Percentiles rank a stretch among this genome's conserved stretches.
Conservation (phyloP, 2,888 invertebrate species). For the Tryphoninae sp. region DNA sequence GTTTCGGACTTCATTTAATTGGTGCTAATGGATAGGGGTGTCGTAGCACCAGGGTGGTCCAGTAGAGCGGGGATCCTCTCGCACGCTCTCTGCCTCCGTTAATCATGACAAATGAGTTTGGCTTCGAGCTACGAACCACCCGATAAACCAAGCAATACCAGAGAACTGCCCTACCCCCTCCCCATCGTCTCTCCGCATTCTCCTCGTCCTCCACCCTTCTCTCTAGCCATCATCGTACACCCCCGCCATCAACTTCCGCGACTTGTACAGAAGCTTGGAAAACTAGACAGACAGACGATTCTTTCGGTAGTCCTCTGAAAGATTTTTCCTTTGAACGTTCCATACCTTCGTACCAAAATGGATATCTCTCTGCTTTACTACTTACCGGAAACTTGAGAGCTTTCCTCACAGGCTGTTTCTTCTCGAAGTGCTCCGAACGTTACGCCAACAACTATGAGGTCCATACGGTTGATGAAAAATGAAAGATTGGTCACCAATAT, state of each 20-base stretch:
- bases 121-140: slow-evolving; percentile 48
- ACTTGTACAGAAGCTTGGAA: slow-evolving; percentile 31
- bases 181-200: not conserved
- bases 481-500: slow-evolving; percentile 41
- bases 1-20: slow-evolving; percentile 75
- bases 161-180: slow-evolving; percentile 13
- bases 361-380: slow-evolving; percentile 32
- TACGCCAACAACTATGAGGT: slow-evolving; percentile 24
- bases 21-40: slow-evolving; percentile 77
- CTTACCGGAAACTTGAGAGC: slow-evolving; percentile 53
- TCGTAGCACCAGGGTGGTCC: slow-evolving; percentile 74
- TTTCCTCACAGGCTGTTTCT: not conserved
- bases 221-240: not conserved
- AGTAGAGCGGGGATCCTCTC: slow-evolving; percentile 56
- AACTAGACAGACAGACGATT: slow-evolving; percentile 34
- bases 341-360: slow-evolving; percentile 24
- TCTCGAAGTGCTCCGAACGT: not conserved
- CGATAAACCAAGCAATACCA: slow-evolving; percentile 60
- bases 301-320: slow-evolving; percentile 14
- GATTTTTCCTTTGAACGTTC: slow-evolving; percentile 47
- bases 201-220: not conserved
- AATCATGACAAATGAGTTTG: slow-evolving; percentile 68
- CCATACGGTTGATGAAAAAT: slow-evolving; percentile 61
- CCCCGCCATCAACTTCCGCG: not conserved
- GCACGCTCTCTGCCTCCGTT: slow-evolving; percentile 51